phyloP scores from a whole-genome alignment of 2,888 invertebrate genomes.

The Bedellia somnulentella region DNA sequence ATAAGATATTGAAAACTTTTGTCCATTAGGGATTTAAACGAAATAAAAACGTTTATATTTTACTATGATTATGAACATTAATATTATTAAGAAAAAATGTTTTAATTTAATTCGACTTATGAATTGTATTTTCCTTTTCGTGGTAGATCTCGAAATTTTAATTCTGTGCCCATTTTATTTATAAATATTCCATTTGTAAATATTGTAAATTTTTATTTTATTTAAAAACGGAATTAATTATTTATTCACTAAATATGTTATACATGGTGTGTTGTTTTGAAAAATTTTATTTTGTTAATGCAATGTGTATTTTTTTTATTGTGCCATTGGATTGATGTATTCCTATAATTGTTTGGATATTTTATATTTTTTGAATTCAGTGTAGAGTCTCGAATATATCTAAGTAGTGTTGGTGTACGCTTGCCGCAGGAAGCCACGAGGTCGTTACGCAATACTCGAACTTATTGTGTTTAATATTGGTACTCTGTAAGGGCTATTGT shows the following conservation, averaged over 20 bases:
- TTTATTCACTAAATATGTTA: constrained; percentile 49
- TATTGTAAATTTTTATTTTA: constrained; percentile 46
- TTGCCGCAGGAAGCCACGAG: constrained; percentile 26
- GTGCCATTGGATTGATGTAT: constrained; percentile 18
- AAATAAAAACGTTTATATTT: constrained; percentile 54
- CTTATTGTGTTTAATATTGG: constrained; percentile 12
- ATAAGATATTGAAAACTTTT: too few relatives aligned
- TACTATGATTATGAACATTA: too few relatives aligned
- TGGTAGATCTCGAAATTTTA: too few relatives aligned
- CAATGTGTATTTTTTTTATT: constrained; percentile 18
- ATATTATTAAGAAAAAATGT: too few relatives aligned
- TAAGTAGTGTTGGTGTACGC: constrained; percentile 56
- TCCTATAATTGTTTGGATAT: too few relatives aligned
- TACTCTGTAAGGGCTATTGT: constrained; percentile 9
- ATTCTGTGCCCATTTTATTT: too few relatives aligned
- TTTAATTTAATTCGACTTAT: too few relatives aligned
- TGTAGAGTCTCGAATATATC: constrained; percentile 47
- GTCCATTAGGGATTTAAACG: constrained; percentile 54
- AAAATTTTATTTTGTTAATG: constrained; percentile 40
- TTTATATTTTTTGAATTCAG: constrained; percentile 19
- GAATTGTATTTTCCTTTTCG: too few relatives aligned
- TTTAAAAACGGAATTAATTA: constrained; percentile 39
- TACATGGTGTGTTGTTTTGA: constrained; percentile 31
- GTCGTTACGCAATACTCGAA: constrained; percentile 15
- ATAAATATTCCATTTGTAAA: constrained; percentile 51